These are phyloP conservation scores for Rhagonycha lutea DNA, from an alignment of 2,888 invertebrate species.

Conservation along the genomic window DNA sequence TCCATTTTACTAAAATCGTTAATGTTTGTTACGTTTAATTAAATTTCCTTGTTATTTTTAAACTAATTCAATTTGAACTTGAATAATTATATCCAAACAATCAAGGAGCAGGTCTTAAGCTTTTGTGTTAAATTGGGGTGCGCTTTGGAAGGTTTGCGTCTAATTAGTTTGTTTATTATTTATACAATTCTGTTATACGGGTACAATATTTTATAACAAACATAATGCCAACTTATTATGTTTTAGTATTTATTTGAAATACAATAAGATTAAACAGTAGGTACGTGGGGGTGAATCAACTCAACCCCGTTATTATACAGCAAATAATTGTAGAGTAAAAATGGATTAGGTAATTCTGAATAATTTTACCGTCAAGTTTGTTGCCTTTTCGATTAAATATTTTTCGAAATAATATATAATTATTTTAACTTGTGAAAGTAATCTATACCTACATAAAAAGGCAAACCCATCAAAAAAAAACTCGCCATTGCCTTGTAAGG, in stretches of 20 bases:
- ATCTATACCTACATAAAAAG: too few relatives aligned
- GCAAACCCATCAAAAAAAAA: too few relatives aligned
- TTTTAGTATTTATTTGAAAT: background rate
- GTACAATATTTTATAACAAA: background rate
- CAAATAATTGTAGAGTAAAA: background rate
- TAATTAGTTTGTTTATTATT: background rate
- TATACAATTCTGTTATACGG: background rate
- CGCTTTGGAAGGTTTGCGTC: background rate
- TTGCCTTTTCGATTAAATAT: background rate
- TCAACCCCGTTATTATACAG: background rate
- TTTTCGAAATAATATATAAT: too few relatives aligned
- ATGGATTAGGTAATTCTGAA: background rate
- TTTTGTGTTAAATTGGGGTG: background rate
- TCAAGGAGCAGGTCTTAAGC: background rate
- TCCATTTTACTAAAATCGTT: background rate
- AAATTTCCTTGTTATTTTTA: background rate
- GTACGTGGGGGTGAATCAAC: too few relatives aligned
- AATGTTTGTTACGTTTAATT: background rate
- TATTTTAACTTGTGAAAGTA: too few relatives aligned
- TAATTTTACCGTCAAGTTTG: background rate
- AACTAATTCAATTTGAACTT: background rate
- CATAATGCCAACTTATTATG: background rate
- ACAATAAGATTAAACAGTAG: background rate
- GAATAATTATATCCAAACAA: conserved; percentile 6
- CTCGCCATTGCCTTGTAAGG: too few relatives aligned